Base-by-base conservation (phyloP, 1,140 invertebrate genomes). In the Hyphantria cunea region DNA sequence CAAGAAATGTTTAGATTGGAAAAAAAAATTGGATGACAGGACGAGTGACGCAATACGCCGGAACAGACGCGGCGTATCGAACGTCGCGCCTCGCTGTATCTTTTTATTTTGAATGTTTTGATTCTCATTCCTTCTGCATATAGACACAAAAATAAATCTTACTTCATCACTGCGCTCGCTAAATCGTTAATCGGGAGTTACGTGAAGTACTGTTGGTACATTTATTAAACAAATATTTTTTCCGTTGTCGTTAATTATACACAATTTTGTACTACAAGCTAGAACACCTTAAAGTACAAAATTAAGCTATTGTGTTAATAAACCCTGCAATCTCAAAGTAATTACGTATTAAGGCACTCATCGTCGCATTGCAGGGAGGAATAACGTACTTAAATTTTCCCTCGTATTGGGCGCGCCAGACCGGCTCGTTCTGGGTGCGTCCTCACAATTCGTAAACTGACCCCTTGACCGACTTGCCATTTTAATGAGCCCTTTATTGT, bases 331-430 rank as follows among this genome's bases (percentile, higher is more conserved):
- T 25, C 17, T 5, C 5, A 25, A 3, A 25, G 17, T 25, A 25
- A 25, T 25, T 49, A 32, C 39, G 31, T 25, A 17, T 39, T 48
- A 42, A 34, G 17, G 31, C 12, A 14, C 60, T 64, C 66, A 64
- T 68, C 69, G 84, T 86, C 86, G 86, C 86, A 89, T 80, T 89
- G 86, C 86, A 79, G 86, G 70, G 77, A 81, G 78, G 74, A 84
- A 74, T 86, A 80, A 86, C 78, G 75, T 84, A 82, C 81, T 67
- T 37, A 51, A 50, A 60, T 60, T 48, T 47, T 60, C 78, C 71
- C 76, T 78, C 58, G n/a, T 56, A 37, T 53, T 76, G 78, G 86
- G 82, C 76, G 84, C 76, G 84, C 82, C 84, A 65, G 75, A 83
- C 82, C 84, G 65, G 59, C 56, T 56, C 53, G 61, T 74, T 76